Evolutionary conservation across 2,888 invertebrate genomes (phyloP), one percentile per base, ranked within the genome.

Genomic region (Gari tellinella): DNA sequence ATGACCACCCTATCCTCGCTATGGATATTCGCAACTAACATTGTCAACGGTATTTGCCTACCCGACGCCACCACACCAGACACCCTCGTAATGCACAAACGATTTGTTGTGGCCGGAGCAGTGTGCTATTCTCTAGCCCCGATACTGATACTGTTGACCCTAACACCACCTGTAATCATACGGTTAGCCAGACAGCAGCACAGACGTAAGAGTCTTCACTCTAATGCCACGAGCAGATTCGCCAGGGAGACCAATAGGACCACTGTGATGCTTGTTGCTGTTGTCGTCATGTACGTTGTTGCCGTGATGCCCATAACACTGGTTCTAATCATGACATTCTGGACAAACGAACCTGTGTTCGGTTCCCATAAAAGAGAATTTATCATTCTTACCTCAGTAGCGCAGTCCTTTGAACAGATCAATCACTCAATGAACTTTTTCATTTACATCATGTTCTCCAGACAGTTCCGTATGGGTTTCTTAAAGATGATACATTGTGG

Each of bases 21-120:
- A 14, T 81, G 81, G 84, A 53, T 65, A 10, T 69, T 80, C 38
- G 63, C 78, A 1, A 70, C 72, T 12, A 56, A 57, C 17, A 65
- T 82, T 5, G 51, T 60, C 4, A 41, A 68, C 1, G 77, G 62
- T 0, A 37, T 57, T 1, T 72, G 72, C 40, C 10, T 25, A 17
- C 37, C 63, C 1, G 69, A 74, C 38, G 46, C 45, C 17, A 37
- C 56, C 0, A 62, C 65, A 14, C 61, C 49, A 2, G 49, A 43
- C 17, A 65, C 49, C 14, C 40, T 19, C 3, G 26, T 23, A 0
- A 17, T 62, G 4, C 60, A 69, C 25, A 61, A 58, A 41, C 25
- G n/a, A 1, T 69, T 64, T 37, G 43, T 72, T 5, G 48, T 77
- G 0, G 23, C 57, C 4, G 80, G 77, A 2, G 70, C 69, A 15